These are phyloP conservation scores for Morpho deidamia DNA, from an alignment of 2,888 invertebrate genomes.

Conservation along the genomic window DNA sequence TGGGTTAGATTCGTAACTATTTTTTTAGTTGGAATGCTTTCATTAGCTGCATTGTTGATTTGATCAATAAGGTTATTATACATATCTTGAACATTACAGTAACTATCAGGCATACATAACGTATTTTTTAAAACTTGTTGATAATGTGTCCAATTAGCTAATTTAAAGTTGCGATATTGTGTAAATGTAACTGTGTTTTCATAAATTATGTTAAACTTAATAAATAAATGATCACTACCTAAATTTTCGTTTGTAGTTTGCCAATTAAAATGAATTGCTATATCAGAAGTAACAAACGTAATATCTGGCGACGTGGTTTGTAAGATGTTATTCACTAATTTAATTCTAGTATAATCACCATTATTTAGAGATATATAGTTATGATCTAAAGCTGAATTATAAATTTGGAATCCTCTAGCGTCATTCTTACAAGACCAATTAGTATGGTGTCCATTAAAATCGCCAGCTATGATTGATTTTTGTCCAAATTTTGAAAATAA, in stretches of 20 bases:
- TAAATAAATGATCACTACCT: conserved; percentile 14
- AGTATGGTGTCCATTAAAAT: conserved; percentile 2
- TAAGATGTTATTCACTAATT: background rate
- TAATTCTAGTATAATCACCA: background rate
- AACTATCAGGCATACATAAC: background rate
- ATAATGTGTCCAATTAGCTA: conserved; percentile 3
- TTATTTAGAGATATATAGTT: background rate
- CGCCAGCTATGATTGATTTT: conserved; percentile 6
- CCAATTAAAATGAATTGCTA: conserved; percentile 15
- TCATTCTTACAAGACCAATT: background rate
- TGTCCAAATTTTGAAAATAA: background rate
- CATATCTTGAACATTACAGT: background rate
- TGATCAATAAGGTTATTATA: background rate
- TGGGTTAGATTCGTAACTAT: conserved; percentile 7
- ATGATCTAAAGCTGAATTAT: background rate
- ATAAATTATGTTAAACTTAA: background rate
- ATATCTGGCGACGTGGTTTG: conserved; percentile 7
- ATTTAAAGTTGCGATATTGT: conserved; percentile 11
- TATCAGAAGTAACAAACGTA: conserved; percentile 16
- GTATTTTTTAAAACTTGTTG: background rate
- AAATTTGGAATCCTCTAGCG: background rate
- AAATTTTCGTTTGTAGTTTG: conserved; percentile 13
- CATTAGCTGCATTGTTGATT: conserved; percentile 13
- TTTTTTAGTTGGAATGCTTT: background rate
- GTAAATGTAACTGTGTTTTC: background rate